Evolutionary conservation across 2,888 invertebrate species (phyloP).

Genomic region (Auanema sp.): DNA sequence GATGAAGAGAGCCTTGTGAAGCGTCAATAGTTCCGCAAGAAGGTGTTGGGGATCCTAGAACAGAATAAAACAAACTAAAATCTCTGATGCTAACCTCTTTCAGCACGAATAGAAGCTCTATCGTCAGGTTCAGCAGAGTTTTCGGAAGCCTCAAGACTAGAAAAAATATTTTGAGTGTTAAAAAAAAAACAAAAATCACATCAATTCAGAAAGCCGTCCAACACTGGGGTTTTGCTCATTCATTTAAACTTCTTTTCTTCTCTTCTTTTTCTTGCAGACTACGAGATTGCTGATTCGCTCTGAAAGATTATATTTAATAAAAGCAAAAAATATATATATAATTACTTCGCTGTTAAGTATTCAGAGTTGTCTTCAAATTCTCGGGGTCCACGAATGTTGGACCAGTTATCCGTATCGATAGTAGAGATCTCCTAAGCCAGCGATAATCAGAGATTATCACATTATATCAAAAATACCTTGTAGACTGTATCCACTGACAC

Average conservation of each 20-base stretch:
- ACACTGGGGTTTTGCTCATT: too few species aligned
- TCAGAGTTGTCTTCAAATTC: slow-evolving; percentile 54
- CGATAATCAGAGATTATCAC: too few species aligned
- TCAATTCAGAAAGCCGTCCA: too few species aligned
- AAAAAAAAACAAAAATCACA: too few species aligned
- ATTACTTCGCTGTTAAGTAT: slow-evolving; percentile 44
- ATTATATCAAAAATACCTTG: slow-evolving; percentile 38
- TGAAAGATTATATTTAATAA: too few species aligned
- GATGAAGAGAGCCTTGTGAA: neutral
- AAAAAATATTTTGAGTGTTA: too few species aligned
- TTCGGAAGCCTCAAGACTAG: too few species aligned
- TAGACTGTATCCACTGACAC: slow-evolving; percentile 53
- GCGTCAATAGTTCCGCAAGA: slow-evolving; percentile 34
- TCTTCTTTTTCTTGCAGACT: too few species aligned
- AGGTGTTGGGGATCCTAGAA: slow-evolving; percentile 29
- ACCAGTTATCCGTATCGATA: slow-evolving; percentile 59
- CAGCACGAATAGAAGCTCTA: slow-evolving; percentile 7
- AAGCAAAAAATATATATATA: neutral
- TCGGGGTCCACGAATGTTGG: slow-evolving; percentile 61
- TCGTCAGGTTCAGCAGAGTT: slow-evolving; percentile 5
- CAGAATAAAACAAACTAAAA: neutral
- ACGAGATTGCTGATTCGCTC: too few species aligned
- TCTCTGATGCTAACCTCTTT: slow-evolving; percentile 3
- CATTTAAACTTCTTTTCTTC: too few species aligned
- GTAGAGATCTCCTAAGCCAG: slow-evolving; percentile 51